Evolutionary conservation across 2,888 invertebrate genomes (phyloP).

Genomic region (Alitta virens): DNA sequence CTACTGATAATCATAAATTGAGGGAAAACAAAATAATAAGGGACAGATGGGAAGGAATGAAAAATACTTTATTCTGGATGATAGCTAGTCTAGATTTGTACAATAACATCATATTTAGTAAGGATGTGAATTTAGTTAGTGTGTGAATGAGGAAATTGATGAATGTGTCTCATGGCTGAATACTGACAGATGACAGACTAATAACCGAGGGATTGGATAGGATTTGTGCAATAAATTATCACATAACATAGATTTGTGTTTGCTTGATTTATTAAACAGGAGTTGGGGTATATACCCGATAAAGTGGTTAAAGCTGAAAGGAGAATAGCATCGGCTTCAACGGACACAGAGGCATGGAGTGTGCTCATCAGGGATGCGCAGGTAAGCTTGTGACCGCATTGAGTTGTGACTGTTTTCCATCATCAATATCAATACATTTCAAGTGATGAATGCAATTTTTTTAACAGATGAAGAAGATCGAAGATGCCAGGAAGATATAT

Average conservation of each 20-base stretch:
- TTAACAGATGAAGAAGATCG: conserved; percentile 61
- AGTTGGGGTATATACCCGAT: conserved; percentile 52
- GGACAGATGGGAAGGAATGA: no score
- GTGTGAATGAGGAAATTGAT: no score
- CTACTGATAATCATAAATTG: no score
- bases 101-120: no score
- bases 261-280: conserved; percentile 20
- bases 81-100: no score
- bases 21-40: no score
- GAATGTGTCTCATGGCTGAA: no score
- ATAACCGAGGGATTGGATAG: neutral
- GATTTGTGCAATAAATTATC: neutral
- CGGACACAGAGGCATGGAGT: conserved; percentile 98
- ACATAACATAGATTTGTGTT: neutral
- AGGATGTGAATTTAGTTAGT: no score
- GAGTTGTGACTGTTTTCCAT: neutral
- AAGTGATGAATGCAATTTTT: no score
- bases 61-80: no score
- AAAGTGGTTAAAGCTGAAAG: conserved; percentile 60
- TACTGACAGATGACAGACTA: no score
- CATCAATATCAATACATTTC: no score
- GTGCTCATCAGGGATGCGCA: conserved; percentile 91
- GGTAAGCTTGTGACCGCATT: conserved; percentile 39
- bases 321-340: conserved; percentile 77
- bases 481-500: conserved; percentile 86